Conservation (phyloP, 2,113 vertebrate species). For the Pseudolaguvia tuberculata region DNA sequence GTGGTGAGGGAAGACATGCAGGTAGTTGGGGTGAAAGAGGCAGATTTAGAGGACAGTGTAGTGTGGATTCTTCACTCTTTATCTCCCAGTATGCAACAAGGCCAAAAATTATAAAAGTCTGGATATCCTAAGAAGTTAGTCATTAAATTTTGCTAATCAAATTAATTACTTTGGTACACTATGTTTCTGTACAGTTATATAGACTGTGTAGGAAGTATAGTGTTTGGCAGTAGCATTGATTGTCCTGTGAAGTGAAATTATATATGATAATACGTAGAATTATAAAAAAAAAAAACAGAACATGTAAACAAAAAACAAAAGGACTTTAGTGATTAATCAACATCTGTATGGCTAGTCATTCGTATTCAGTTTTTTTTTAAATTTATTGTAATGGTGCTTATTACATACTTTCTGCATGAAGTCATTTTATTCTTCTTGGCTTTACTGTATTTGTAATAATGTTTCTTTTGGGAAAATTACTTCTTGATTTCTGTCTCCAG, state of each 20-base stretch:
- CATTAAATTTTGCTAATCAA: neutral
- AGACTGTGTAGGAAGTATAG: neutral
- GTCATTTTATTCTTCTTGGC: neutral
- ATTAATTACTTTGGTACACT: neutral
- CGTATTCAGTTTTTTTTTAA: slow-evolving; percentile 7
- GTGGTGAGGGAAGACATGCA: no score
- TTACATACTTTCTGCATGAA: slow-evolving; percentile 1
- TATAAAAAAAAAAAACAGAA: neutral
- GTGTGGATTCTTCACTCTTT: neutral
- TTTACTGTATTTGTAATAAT: slow-evolving; percentile 4
- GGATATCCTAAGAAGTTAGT: neutral
- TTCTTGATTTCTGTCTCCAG: slow-evolving; percentile 15
- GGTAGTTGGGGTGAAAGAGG: no score
- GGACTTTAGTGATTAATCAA: neutral
- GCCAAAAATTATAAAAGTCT: neutral
- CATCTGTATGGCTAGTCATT: slow-evolving; percentile 15
- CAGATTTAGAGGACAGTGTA: no score
- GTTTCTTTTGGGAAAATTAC: neutral
- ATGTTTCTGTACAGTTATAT: slow-evolving; percentile 5
- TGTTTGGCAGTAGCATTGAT: neutral
- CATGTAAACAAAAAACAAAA: neutral
- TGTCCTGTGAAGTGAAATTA: neutral
- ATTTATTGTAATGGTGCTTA: neutral
- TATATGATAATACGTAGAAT: neutral
- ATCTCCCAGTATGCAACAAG: neutral